A percentile compares a stretch with the other conserved stretches of the same genome.
Conservation (phyloP, 2,797 vertebrate species). For the Cyprinodon diabolis region DNA sequence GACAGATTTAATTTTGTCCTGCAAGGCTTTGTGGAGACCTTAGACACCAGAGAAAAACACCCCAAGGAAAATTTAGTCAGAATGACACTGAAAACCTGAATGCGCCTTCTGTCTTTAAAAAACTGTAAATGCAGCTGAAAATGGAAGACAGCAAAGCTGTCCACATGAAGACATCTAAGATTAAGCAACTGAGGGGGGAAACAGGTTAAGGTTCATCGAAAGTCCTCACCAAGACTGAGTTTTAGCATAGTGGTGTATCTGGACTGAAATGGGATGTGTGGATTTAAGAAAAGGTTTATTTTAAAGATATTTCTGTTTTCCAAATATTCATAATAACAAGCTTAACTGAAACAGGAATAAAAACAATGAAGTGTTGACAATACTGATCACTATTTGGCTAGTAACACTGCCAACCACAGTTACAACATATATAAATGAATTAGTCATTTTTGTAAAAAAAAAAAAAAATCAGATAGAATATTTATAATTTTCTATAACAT, state of each 20-base stretch:
- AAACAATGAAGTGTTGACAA: neutral
- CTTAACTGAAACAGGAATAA: neutral
- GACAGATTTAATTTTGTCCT: slow-evolving; percentile 22
- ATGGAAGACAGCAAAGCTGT: neutral
- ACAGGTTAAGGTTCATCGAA: neutral
- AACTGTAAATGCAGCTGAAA: neutral
- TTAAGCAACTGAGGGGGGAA: neutral
- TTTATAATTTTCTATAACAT: neutral
- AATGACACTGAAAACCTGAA: neutral
- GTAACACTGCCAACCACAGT: neutral
- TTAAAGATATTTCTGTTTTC: neutral
- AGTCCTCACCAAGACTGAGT: neutral
- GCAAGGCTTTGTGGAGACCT: slow-evolving; percentile 12
- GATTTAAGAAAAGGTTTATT: neutral
- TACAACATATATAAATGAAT: neutral
- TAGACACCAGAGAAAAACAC: slow-evolving; percentile 16
- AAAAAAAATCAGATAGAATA: neutral
- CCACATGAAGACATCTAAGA: neutral
- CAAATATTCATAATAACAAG: neutral
- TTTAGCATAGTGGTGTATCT: neutral
- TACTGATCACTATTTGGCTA: neutral
- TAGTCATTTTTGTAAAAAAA: slow-evolving; percentile 1
- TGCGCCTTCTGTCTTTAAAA: neutral
- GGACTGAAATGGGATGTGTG: neutral
- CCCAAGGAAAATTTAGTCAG: neutral